Percentiles rank a stretch among this genome's conserved stretches.
Evolutionary conservation across 1,140 invertebrate species (phyloP).

Genomic region (Plectrocnemia conspersa): DNA sequence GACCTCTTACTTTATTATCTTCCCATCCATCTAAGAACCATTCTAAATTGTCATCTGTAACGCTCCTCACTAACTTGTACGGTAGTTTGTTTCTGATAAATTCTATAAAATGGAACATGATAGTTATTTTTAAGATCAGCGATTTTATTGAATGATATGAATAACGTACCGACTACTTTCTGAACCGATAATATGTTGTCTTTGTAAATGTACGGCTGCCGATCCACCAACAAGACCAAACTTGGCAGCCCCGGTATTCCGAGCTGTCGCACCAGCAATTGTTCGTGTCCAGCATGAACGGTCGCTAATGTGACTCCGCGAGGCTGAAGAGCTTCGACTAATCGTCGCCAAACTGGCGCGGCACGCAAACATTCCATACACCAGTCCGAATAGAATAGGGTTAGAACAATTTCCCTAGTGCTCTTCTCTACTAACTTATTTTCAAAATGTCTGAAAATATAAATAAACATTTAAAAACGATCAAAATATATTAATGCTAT

Average conservation of each 20-base stretch:
- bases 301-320: constrained; percentile 68
- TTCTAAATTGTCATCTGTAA: constrained; percentile 71
- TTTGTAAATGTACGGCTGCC: constrained; percentile 73
- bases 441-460: constrained; percentile 71
- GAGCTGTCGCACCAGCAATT: constrained; percentile 66
- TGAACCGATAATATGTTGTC: constrained; percentile 70
- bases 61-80: constrained; percentile 65
- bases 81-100: constrained; percentile 82
- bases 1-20: constrained; percentile 84
- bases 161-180: constrained; percentile 64
- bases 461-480: background rate
- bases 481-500: constrained; percentile 1
- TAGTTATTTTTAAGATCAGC: constrained; percentile 16
- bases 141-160: constrained; percentile 10
- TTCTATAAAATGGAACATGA: constrained; percentile 50
- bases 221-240: constrained; percentile 76
- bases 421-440: constrained; percentile 81
- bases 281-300: constrained; percentile 79
- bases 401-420: constrained; percentile 69
- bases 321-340: constrained; percentile 80
- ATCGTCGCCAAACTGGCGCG: constrained; percentile 73
- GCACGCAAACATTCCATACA: constrained; percentile 85
- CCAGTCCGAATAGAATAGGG: constrained; percentile 90
- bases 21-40: constrained; percentile 81
- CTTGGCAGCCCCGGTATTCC: constrained; percentile 76